These are phyloP conservation scores for Andrena praecox DNA, from an alignment of 2,888 invertebrate genomes.

Conservation along the genomic window DNA sequence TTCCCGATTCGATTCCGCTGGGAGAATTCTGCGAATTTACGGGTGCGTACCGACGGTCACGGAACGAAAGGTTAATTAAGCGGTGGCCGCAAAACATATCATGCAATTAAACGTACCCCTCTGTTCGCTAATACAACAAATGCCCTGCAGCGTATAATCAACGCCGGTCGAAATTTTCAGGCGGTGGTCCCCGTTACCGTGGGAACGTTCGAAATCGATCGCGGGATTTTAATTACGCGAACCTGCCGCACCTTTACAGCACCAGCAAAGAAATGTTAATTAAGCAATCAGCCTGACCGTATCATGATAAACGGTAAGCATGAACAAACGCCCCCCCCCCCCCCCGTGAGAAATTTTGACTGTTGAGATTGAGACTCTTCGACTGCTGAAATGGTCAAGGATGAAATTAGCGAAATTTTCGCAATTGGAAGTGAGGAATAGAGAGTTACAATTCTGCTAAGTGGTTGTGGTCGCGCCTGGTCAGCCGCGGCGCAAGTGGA, in stretches of 20 bases:
- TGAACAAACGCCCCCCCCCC: too few relatives aligned
- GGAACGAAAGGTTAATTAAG: constrained; percentile 59
- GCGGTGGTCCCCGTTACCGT: not conserved
- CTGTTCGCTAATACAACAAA: constrained; percentile 52
- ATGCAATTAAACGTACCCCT: constrained; percentile 51
- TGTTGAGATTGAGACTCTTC: too few relatives aligned
- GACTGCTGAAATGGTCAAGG: too few relatives aligned
- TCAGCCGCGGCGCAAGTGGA: not conserved
- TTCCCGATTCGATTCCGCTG: not conserved
- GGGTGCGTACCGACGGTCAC: constrained; percentile 21
- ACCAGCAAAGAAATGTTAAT: constrained; percentile 54
- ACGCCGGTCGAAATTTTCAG: constrained; percentile 42
- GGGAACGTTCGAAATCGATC: constrained; percentile 30
- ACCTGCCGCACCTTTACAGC: constrained; percentile 26
- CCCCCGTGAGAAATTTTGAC: not conserved
- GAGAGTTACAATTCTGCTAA: not conserved
- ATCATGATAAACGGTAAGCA: constrained; percentile 19
- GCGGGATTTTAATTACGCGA: constrained; percentile 50
- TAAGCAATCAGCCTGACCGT: constrained; percentile 50
- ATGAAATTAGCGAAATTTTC: too few relatives aligned
- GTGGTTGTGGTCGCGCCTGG: not conserved
- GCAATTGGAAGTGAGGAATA: not conserved
- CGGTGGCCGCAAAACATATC: constrained; percentile 56
- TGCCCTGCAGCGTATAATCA: constrained; percentile 17
- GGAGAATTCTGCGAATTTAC: constrained; percentile 27